phyloP scores from a whole-genome alignment of 1,140 invertebrate genomes.

The Saccostrea cuccullata region DNA sequence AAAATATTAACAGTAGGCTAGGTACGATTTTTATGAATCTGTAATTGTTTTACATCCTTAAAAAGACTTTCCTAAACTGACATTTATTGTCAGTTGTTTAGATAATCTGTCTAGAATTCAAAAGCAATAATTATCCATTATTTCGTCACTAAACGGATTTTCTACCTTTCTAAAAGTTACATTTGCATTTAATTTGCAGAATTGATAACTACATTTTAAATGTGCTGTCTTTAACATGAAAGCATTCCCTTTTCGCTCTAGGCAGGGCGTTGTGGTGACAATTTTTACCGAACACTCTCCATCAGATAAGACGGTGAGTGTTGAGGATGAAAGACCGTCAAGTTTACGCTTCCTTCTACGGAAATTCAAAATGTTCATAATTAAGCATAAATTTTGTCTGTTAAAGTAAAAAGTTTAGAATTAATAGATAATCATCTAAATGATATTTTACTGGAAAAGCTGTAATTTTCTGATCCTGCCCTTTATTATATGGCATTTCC shows the following conservation, averaged over 20 bases:
- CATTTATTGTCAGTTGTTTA: background rate
- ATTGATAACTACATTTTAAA: conserved; percentile 37
- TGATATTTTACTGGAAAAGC: background rate
- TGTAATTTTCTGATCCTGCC: conserved; percentile 10
- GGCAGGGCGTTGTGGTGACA: background rate
- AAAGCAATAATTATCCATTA: conserved; percentile 33
- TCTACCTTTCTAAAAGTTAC: conserved; percentile 28
- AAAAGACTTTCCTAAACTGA: conserved; percentile 7
- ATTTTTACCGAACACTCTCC: background rate
- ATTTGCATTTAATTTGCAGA: conserved; percentile 38
- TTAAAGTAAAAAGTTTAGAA: conserved; percentile 20
- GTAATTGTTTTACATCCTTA: conserved; percentile 11
- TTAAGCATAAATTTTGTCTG: conserved; percentile 29
- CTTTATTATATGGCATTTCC: conserved; percentile 5
- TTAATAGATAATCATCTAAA: conserved; percentile 38
- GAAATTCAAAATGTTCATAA: conserved; percentile 36
- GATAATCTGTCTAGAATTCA: conserved; percentile 3
- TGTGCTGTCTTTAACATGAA: conserved; percentile 22
- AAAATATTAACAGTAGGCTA: background rate
- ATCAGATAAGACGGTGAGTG: conserved; percentile 19
- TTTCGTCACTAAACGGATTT: conserved; percentile 24
- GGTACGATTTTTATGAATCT: conserved; percentile 10
- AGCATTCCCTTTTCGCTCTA: background rate
- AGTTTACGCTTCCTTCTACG: conserved; percentile 1
- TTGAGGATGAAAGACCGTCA: conserved; percentile 1